These are phyloP conservation scores for Leucoma salicis DNA, from an alignment of 2,888 invertebrate species.

Conservation along the genomic window DNA sequence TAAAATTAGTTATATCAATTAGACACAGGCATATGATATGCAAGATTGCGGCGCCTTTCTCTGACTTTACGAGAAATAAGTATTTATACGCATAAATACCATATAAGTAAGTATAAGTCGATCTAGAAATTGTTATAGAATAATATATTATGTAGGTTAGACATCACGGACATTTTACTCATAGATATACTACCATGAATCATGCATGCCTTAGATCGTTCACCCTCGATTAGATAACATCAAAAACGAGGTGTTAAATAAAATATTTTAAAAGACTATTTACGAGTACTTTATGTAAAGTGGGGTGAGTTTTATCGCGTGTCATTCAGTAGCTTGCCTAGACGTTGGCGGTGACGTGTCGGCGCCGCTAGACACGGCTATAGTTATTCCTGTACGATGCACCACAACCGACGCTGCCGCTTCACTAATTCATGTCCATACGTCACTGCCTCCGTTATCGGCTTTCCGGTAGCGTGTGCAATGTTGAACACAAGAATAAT, in stretches of 20 bases:
- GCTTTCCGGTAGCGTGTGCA: slow-evolving; percentile 54
- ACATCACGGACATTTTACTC: no score
- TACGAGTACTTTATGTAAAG: slow-evolving; percentile 52
- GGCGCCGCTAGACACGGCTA: slow-evolving; percentile 13
- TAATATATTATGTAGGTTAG: no score
- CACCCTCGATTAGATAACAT: no score
- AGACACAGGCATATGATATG: no score
- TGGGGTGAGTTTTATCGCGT: slow-evolving; percentile 45
- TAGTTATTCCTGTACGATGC: slow-evolving; percentile 21
- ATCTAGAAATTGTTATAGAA: no score
- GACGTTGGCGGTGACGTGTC: slow-evolving; percentile 10
- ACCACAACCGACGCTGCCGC: slow-evolving; percentile 22
- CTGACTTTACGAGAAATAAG: no score
- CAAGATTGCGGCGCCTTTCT: no score
- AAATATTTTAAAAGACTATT: slow-evolving; percentile 40
- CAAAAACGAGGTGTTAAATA: slow-evolving; percentile 36
- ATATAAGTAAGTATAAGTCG: no score
- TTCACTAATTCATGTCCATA: slow-evolving; percentile 46
- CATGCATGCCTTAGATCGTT: no score
- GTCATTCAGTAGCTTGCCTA: slow-evolving; percentile 28
- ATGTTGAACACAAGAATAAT: slow-evolving; percentile 37
- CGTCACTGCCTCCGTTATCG: slow-evolving; percentile 52
- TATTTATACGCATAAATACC: no score
- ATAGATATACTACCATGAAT: no score
- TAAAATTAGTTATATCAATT: no score